Base-by-base conservation (phyloP, 2,888 invertebrate genomes). In the Spodoptera exigua region DNA sequence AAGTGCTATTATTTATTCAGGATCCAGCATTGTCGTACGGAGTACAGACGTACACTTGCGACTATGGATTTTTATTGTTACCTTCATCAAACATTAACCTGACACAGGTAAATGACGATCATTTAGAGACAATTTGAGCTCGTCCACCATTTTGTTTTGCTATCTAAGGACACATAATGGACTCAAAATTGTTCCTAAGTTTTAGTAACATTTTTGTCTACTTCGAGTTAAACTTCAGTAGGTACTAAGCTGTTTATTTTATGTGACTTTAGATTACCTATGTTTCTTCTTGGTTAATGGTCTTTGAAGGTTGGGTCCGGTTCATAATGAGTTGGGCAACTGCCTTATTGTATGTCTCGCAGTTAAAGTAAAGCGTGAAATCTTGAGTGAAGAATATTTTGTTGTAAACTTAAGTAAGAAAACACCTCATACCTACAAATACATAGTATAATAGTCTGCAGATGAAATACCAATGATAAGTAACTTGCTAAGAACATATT, bases 1-100 rank as follows among this genome's bases (percentile, higher is more conserved):
- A 62, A 53, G 44, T 62, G 27, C n/a, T 17, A 48, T 62, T 45
- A 52, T 40, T 48, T 37, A 67, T 62, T 62, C 48, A 68, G 12
- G 2, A 16, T 3, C 0, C 34, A 36, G 12, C 17, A 9, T 34
- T 10, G 14, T 41, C 34, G 16, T 34, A 27, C 27, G 9, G 4
- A 27, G 21, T 14, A n/a, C 13, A 1, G 11, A 7, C 2, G 27
- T 36, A 55, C 14, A 27, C 27, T 27, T 5, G 27, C 12, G 13
- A 35, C 14, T 14, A 36, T 52, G 21, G 39, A 45, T 61, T 48
- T 57, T 45, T 53, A 53, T 34, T 21, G 18, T 39, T 37, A 34
- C 40, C 51, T 61, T 64, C 59, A 66, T 66, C 59, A 76, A 72
- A 69, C 55, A 74, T 63, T 70, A 61, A 58, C 58, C 27, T 60